phyloP scores from a whole-genome alignment of 2,113 vertebrate species.

The Numida meleagris region DNA sequence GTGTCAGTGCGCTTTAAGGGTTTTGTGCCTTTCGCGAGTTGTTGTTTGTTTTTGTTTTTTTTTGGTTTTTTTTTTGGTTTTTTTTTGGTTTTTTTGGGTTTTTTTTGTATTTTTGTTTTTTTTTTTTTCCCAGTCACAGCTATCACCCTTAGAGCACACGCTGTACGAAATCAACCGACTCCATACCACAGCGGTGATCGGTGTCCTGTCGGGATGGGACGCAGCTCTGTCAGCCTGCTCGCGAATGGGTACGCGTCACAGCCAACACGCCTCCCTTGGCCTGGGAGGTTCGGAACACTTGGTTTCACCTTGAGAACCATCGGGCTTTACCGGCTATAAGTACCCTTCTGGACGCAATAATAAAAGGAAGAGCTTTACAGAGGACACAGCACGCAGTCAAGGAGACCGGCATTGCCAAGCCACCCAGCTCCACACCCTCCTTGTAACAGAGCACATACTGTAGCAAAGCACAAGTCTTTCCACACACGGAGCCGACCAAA shows the following conservation, averaged over 20 bases:
- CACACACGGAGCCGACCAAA: not conserved
- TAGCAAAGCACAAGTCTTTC: not conserved
- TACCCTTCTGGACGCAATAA: not conserved
- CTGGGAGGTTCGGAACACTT: not conserved
- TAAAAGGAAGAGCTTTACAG: not conserved
- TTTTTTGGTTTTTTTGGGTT: no score
- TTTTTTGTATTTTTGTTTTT: not conserved
- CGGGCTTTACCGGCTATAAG: not conserved
- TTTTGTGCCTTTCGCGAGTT: no score
- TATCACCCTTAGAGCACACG: fast-evolving
- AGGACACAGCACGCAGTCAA: fast-evolving
- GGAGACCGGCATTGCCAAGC: not conserved
- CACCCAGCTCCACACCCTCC: not conserved
- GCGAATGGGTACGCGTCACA: no score
- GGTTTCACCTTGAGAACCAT: no score
- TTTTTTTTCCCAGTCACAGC: no score
- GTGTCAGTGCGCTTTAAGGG: fast-evolving
- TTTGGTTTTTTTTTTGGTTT: no score
- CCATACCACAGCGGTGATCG: fast-evolving
- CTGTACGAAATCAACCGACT: not conserved
- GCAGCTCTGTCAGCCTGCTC: fast-evolving
- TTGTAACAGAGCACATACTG: not conserved
- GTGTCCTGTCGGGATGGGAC: not conserved
- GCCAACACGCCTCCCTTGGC: no score
- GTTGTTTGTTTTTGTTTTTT: not conserved